Percentiles rank a stretch among this genome's conserved stretches.
phyloP scores from a whole-genome alignment of 2,113 vertebrate genomes.

The Scolopax mira region DNA sequence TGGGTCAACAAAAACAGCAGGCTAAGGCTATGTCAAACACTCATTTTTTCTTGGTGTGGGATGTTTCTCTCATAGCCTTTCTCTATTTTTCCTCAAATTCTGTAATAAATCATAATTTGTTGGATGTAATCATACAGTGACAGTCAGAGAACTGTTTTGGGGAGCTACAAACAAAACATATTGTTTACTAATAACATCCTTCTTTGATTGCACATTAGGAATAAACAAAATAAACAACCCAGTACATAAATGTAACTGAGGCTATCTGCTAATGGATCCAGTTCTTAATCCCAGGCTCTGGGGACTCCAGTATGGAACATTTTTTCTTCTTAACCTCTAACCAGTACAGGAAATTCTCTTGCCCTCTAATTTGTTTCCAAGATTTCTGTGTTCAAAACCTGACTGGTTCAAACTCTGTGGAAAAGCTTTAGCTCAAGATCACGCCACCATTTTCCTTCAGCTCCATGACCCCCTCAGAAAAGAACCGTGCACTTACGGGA shows the following conservation, averaged over 20 bases:
- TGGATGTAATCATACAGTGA: background rate
- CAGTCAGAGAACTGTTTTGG: background rate
- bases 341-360: constrained; percentile 43
- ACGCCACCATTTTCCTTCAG: background rate
- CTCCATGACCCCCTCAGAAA: background rate
- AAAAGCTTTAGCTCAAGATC: background rate
- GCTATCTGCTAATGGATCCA: background rate
- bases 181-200: background rate
- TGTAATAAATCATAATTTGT: background rate
- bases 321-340: constrained; percentile 48
- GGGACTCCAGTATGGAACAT: constrained; percentile 25
- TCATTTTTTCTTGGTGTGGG: background rate
- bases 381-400: background rate
- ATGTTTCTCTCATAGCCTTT: background rate
- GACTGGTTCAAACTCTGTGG: background rate
- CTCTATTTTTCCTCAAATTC: background rate
- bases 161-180: background rate
- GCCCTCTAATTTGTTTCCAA: constrained; percentile 10
- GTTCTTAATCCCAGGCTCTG: background rate
- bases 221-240: constrained; percentile 32
- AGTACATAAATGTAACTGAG: background rate
- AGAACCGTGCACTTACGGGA: constrained; percentile 61
- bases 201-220: background rate
- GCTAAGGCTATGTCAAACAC: background rate
- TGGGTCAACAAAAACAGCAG: background rate